phyloP scores from a whole-genome alignment of 2,888 invertebrate species.

The Harpalus rubripes region DNA sequence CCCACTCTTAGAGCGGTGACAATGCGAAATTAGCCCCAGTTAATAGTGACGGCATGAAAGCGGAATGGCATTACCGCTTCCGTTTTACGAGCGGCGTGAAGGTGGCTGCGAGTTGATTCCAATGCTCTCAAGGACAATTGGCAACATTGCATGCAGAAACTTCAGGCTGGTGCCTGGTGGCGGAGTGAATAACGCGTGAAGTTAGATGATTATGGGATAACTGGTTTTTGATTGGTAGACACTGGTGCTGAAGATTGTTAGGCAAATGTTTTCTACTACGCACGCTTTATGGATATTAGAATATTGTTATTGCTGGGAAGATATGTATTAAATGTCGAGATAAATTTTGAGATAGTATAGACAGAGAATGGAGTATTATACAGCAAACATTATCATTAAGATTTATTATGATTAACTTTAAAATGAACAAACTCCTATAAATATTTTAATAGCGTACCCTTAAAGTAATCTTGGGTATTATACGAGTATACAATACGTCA shows the following conservation, averaged over 20 bases:
- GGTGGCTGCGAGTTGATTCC: slow-evolving; percentile 37
- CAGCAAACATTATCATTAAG: not conserved
- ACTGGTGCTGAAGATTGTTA: slow-evolving; percentile 21
- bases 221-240: slow-evolving; percentile 42
- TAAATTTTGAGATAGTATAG: slow-evolving; percentile 13
- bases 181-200: slow-evolving; percentile 47
- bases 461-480: too few relatives aligned
- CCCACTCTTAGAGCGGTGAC: slow-evolving; percentile 3
- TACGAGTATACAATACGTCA: too few relatives aligned
- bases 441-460: too few relatives aligned
- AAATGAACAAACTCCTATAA: too few relatives aligned
- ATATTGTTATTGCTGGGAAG: slow-evolving; percentile 34
- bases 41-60: slow-evolving; percentile 50
- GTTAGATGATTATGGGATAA: slow-evolving; percentile 42
- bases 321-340: slow-evolving; percentile 26
- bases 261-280: slow-evolving; percentile 6
- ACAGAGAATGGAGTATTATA: not conserved
- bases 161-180: not conserved
- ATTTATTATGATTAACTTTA: slow-evolving; percentile 5
- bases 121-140: slow-evolving; percentile 59
- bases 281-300: not conserved
- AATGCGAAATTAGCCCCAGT: slow-evolving; percentile 54
- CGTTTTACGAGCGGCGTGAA: slow-evolving; percentile 49
- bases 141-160: slow-evolving; percentile 12
- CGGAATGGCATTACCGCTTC: slow-evolving; percentile 48